phyloP scores from a whole-genome alignment of 2,888 invertebrate genomes.

The Brenthis daphne region DNA sequence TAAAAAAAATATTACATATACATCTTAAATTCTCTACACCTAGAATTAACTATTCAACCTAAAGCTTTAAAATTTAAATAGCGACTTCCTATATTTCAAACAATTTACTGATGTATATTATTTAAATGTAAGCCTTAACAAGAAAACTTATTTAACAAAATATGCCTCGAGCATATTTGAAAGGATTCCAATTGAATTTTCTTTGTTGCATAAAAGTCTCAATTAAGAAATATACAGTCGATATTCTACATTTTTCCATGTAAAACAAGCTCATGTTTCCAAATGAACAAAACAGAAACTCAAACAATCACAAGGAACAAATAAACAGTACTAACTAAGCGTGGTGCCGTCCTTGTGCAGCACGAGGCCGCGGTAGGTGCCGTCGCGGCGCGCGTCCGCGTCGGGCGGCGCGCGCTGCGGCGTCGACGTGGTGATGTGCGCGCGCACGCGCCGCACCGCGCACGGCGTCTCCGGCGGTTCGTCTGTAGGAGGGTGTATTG shows the following conservation, averaged over 20 bases:
- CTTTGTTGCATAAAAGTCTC: neutral
- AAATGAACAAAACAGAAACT: no score
- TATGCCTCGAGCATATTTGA: no score
- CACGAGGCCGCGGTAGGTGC: slow-evolving; percentile 71
- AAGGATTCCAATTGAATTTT: neutral
- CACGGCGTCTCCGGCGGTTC: slow-evolving; percentile 32
- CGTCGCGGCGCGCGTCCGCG: slow-evolving; percentile 57
- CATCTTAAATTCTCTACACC: no score
- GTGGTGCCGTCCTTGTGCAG: slow-evolving; percentile 73
- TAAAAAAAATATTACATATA: no score
- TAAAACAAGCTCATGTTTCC: no score
- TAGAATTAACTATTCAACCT: no score
- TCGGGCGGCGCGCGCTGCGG: slow-evolving; percentile 53
- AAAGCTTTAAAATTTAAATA: no score
- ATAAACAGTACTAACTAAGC: slow-evolving; percentile 57
- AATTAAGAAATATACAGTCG: neutral
- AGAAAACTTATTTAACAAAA: no score
- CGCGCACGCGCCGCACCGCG: slow-evolving; percentile 39
- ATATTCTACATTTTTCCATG: no score
- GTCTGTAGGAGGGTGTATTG: slow-evolving; percentile 9
- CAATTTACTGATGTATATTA: neutral
- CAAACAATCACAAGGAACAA: no score
- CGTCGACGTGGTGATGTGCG: slow-evolving; percentile 58
- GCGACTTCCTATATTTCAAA: neutral
- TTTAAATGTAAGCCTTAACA: neutral